Evolutionary conservation across 2,888 invertebrate genomes (phyloP).

Genomic region (Deilephila porcellus): DNA sequence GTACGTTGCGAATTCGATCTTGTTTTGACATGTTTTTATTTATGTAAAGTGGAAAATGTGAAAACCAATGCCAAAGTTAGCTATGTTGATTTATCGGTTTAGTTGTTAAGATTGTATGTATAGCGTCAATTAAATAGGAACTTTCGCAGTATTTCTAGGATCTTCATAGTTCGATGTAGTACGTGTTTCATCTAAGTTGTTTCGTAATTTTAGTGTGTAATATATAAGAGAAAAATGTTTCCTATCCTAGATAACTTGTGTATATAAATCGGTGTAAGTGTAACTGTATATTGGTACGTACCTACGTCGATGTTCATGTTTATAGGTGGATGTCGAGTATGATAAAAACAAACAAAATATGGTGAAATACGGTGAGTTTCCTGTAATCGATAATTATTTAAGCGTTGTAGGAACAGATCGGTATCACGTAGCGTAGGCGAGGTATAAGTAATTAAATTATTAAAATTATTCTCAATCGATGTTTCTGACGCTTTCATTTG

Average conservation of each 20-base stretch:
- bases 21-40: conserved; percentile 81
- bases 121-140: conserved; percentile 81
- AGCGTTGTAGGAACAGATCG: conserved; percentile 79
- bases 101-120: conserved; percentile 75
- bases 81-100: conserved; percentile 81
- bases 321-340: conserved; percentile 53
- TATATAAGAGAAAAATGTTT: conserved; percentile 80
- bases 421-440: conserved; percentile 77
- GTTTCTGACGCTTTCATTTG: conserved; percentile 45
- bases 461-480: conserved; percentile 40
- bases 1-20: conserved; percentile 65
- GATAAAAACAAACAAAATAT: conserved; percentile 64
- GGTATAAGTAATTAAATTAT: conserved; percentile 77
- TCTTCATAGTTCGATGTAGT: conserved; percentile 78
- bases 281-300: conserved; percentile 80
- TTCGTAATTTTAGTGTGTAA: conserved; percentile 79
- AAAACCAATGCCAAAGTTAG: conserved; percentile 85
- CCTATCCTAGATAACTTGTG: conserved; percentile 80
- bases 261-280: conserved; percentile 74
- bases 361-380: conserved; percentile 81
- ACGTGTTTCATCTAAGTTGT: conserved; percentile 76
- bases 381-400: conserved; percentile 79
- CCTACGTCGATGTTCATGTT: conserved; percentile 81
- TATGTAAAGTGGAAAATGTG: conserved; percentile 71
- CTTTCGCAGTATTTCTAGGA: conserved; percentile 81